Evolutionary conservation across 2,797 vertebrate genomes (phyloP), one percentile per base, ranked within the genome.

Genomic region (Paedocypris micromegethes): DNA sequence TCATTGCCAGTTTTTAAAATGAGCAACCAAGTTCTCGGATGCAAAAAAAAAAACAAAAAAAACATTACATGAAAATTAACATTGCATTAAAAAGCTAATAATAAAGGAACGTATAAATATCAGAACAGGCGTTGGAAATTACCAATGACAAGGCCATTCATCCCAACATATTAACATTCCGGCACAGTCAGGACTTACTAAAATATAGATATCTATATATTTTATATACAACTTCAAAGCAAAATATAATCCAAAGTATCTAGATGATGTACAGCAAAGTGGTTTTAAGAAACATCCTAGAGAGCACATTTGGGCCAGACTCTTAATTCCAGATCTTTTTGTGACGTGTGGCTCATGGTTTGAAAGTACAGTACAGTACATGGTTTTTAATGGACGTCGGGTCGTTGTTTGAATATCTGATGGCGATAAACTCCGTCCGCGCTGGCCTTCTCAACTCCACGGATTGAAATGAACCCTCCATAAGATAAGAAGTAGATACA

Each of bases 121-220:
- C 4, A 40, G 6, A 69, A 9, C 5, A 9, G 37, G 8, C 51
- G 48, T 8, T 9, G 6, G 67, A 51, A 55, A 61, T 47, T 50
- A 62, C 4, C 7, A 49, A 47, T 63, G 44, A 9, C 37, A 47
- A 51, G 47, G 41, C 23, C 46, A 9, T 70, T 63, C 58, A 37
- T 59, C 51, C 68, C 42, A 63, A 58, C 37, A 0, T 66, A 66
- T 58, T 42, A 51, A 38, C 58, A 71, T 68, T 59, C 48, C 51
- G 44, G 46, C 54, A 49, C 56, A 66, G 50, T 62, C 56, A 70
- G 9, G 42, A 64, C 54, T 66, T 75, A 70, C 49, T 75, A 75
- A 75, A 72, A 74, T 75, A 79, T 72, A 79, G 43, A 64, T 59
- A 67, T 59, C 9, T 70, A 48, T 50, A 42, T 63, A 64, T 73